Evolutionary conservation across 2,797 vertebrate genomes (phyloP), one percentile per base, ranked within the genome.

Genomic region (Carapus acus): DNA sequence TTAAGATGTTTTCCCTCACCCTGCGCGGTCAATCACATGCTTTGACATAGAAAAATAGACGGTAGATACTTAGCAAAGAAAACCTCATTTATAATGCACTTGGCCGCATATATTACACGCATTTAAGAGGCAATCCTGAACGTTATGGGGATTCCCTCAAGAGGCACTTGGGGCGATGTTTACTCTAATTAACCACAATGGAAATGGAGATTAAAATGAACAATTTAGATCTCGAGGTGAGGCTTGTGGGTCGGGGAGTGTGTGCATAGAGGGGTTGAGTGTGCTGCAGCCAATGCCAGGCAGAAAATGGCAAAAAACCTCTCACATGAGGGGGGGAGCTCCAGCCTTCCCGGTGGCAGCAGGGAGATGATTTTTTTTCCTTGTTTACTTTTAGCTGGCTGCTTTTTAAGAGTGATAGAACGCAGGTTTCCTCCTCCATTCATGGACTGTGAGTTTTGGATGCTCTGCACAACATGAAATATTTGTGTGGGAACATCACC

Each of bases 41-140:
- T 76, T 62, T 88, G 86, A 88, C 87, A 86, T 88, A 84, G 54
- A 80, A 87, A 88, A 88, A 88, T 66, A 88, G 80, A 83, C 68
- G 8, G 50, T n/a, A 62, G 80, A 86, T 83, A 87, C 86, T 89
- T 88, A 87, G 85, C 70, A 87, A 88, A 88, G 86, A 85, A 88
- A 89, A 88, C 84, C 80, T 83, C 70, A 77, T 87, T 89, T 83
- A 84, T 83, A 85, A 85, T 68, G 74, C 19, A 62, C 74, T 66
- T 80, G 63, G 13, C 56, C 68, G 77, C 74, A 73, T 74, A 80
- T 76, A 78, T 79, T 83, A 74, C 62, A 69, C 72, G 69, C 77
- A 76, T 85, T 84, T 76, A 67, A 79, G 71, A 77, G 82, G 81
- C 72, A 79, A 74, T 79, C 56, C 38, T 24, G 67, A 71, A 83